These are phyloP conservation scores for Dicycla oo DNA, from an alignment of 2,888 invertebrate genomes.

Conservation along the genomic window DNA sequence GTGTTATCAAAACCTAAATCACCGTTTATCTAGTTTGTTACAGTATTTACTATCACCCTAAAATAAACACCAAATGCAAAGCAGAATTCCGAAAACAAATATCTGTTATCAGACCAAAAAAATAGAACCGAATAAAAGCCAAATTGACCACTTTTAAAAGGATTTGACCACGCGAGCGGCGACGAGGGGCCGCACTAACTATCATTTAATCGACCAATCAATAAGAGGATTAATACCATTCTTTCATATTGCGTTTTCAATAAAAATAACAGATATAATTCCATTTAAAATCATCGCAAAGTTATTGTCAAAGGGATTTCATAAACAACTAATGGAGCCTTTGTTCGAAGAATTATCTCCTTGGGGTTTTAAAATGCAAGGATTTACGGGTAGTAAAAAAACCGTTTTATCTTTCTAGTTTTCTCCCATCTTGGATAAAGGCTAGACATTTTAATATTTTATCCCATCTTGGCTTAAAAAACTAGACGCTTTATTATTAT, in stretches of 20 bases:
- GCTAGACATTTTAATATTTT: constrained; percentile 36
- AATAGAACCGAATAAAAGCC: constrained; percentile 1
- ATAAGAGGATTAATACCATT: constrained; percentile 64
- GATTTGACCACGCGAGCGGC: constrained; percentile 17
- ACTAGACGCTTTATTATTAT: constrained; percentile 16
- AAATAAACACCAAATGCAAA: constrained; percentile 5
- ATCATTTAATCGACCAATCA: constrained; percentile 55
- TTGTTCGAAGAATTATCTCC: constrained; percentile 18
- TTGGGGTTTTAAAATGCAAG: constrained; percentile 27
- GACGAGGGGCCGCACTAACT: constrained; percentile 18
- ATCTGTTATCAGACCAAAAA: background rate
- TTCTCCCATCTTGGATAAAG: constrained; percentile 4
- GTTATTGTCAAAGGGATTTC: constrained; percentile 10
- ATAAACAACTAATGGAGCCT: constrained; percentile 21
- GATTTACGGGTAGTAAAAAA: constrained; percentile 20
- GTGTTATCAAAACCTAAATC: background rate
- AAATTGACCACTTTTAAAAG: constrained; percentile 32
- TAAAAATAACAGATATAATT: constrained; percentile 67
- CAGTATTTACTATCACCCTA: background rate
- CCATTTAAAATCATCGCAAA: constrained; percentile 54
- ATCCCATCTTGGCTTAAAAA: constrained; percentile 22
- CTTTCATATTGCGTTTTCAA: constrained; percentile 67
- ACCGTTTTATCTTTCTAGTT: constrained; percentile 23
- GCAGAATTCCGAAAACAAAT: background rate
- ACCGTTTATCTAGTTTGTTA: background rate